Conservation (phyloP, 1,140 invertebrate genomes). For the Drosophila malerkotliana region DNA sequence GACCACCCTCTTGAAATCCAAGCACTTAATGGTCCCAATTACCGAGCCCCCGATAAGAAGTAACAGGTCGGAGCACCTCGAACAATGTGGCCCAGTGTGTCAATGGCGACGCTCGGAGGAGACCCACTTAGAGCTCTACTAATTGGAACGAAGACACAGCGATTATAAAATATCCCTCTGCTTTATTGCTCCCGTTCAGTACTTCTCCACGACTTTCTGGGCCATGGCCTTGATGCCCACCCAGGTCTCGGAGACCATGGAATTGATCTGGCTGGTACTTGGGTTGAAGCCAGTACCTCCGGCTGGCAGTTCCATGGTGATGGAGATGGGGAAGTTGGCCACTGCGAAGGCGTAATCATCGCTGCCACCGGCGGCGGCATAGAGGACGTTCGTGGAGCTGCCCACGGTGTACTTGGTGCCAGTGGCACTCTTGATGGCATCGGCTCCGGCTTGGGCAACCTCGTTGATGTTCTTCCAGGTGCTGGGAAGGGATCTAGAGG, state of each 20-base stretch:
- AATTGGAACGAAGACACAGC: constrained; percentile 10
- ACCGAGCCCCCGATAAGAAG: background rate
- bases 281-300: constrained; percentile 88
- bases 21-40: background rate
- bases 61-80: background rate
- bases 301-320: constrained; percentile 89
- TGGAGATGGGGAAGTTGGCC: constrained; percentile 87
- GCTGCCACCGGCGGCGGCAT: constrained; percentile 86
- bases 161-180: constrained; percentile 38
- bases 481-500: constrained; percentile 61
- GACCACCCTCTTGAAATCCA: background rate
- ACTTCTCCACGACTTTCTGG: constrained; percentile 63
- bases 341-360: constrained; percentile 88
- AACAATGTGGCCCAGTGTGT: background rate
- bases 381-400: constrained; percentile 87
- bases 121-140: background rate
- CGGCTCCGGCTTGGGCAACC: constrained; percentile 83
- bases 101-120: background rate
- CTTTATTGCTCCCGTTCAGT: constrained; percentile 55
- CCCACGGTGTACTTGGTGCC: constrained; percentile 87
- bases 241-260: constrained; percentile 90
- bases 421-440: constrained; percentile 83
- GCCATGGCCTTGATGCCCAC: constrained; percentile 86
- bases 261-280: constrained; percentile 86
- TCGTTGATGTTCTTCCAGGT: constrained; percentile 77